Evolutionary conservation across 2,113 vertebrate species (phyloP).

Genomic region (Lates calcarifer): DNA sequence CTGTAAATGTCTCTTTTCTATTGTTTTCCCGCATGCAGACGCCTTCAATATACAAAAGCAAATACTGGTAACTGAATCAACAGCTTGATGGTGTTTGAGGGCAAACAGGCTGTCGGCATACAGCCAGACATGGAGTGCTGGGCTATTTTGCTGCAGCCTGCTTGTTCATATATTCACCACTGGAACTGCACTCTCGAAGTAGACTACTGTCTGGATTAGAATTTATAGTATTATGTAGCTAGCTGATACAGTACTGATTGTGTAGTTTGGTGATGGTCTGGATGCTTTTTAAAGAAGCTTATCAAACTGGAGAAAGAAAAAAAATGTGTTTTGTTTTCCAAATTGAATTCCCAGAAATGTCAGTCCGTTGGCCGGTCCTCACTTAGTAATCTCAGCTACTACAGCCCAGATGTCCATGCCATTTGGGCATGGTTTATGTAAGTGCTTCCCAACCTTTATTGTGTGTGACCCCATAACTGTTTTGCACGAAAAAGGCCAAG

Average conservation of each 20-base stretch:
- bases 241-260: background rate
- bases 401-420: background rate
- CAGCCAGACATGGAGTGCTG: constrained; percentile 32
- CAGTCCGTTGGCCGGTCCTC: background rate
- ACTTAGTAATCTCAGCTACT: background rate
- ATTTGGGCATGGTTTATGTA: background rate
- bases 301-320: no score
- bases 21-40: constrained; percentile 33
- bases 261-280: background rate
- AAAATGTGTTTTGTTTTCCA: no score
- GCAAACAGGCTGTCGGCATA: constrained; percentile 38
- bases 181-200: constrained; percentile 10
- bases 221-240: background rate
- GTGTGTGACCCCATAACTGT: no score
- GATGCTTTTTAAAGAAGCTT: background rate
- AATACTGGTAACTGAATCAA: constrained; percentile 52
- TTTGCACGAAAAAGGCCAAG: background rate
- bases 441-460: background rate
- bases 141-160: constrained; percentile 3
- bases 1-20: constrained; percentile 57
- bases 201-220: no score
- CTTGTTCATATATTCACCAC: constrained; percentile 22
- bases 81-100: constrained; percentile 59
- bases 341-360: background rate
- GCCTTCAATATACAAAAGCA: constrained; percentile 53